Percentiles rank a stretch among this genome's conserved stretches.
Conservation (phyloP, 2,797 vertebrate genomes). For the Novumbra hubbsi region DNA sequence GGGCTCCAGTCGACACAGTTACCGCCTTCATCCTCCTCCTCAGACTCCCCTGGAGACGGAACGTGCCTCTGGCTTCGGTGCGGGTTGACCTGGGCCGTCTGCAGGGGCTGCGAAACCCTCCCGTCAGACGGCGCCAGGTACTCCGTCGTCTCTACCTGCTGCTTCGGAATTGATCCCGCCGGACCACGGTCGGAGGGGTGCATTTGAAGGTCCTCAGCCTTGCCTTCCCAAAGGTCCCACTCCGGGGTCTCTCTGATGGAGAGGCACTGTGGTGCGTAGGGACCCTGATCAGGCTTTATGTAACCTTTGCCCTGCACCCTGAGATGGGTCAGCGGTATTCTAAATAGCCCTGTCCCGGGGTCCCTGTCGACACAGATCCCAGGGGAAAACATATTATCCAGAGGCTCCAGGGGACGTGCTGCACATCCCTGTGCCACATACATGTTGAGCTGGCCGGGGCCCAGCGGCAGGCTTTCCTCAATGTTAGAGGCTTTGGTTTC, state of each 20-base stretch:
- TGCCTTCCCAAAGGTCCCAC: background rate
- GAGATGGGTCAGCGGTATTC: slow-evolving; percentile 10
- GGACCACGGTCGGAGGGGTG: background rate
- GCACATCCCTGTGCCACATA: background rate
- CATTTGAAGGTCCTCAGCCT: background rate
- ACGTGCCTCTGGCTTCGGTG: background rate
- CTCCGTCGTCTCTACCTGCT: background rate
- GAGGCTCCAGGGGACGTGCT: background rate
- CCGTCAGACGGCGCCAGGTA: background rate
- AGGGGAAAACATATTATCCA: background rate
- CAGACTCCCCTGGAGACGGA: background rate
- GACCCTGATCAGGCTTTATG: background rate
- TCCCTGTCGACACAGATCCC: slow-evolving; percentile 35
- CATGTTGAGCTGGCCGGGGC: background rate
- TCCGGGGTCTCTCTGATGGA: background rate
- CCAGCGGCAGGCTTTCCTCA: background rate
- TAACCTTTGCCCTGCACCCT: background rate
- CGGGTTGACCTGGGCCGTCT: background rate
- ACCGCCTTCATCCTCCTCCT: slow-evolving; percentile 6
- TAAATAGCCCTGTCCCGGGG: slow-evolving; percentile 23
- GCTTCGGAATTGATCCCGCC: background rate
- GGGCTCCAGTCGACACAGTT: slow-evolving; percentile 13
- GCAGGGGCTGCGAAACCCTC: background rate
- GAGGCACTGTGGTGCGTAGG: background rate
- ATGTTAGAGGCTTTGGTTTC: background rate